Evolutionary conservation across 2,888 invertebrate species (phyloP), one percentile per base, ranked within the genome.

Genomic region (Vannuccia rotundouncinata): DNA sequence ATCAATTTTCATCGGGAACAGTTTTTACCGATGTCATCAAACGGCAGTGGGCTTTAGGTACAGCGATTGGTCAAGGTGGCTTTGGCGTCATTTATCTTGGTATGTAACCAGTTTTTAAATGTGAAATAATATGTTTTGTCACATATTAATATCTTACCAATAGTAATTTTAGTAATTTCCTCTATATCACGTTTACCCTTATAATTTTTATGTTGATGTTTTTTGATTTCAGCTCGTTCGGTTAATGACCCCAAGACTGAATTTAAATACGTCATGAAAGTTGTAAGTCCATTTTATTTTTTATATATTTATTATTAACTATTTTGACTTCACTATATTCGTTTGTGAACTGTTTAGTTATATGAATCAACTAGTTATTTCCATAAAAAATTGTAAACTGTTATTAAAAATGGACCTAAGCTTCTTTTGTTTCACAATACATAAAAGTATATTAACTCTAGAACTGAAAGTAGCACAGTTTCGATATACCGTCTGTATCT

Each of bases 41-140:
- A 25, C 10, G 78, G 2, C 45, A 77, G 74, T 97, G 95, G 95
- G 91, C 91, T 83, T 90, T 96, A 81, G 95, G 95, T 0, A 91
- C 91, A 17, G 92, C 95, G 0, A 94, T 96, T 82, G 96, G 95
- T 28, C 84, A 92, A 80, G 96, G 96, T 0, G 96, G 96, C 13
- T 96, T 96, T 87, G 96, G 96, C 0, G 93, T 94, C 87, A 95
- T 96, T 84, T 96, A 96, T 87, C 91, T 92, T 0, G 94, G 91
- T 88, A 91, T 90, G 80, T 88, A 89, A n/a, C n/a, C n/a, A n/a
- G n/a, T n/a, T n/a, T n/a, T n/a, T n/a, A n/a, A n/a, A n/a, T n/a
- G n/a, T n/a, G n/a, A n/a, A n/a, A n/a, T n/a, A n/a, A n/a, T n/a
- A n/a, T n/a, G n/a, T n/a, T n/a, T n/a, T n/a, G n/a, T n/a, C n/a